phyloP scores from a whole-genome alignment of 92 coral and sea anemone species.

The Hydrozoanthus gracilis region DNA sequence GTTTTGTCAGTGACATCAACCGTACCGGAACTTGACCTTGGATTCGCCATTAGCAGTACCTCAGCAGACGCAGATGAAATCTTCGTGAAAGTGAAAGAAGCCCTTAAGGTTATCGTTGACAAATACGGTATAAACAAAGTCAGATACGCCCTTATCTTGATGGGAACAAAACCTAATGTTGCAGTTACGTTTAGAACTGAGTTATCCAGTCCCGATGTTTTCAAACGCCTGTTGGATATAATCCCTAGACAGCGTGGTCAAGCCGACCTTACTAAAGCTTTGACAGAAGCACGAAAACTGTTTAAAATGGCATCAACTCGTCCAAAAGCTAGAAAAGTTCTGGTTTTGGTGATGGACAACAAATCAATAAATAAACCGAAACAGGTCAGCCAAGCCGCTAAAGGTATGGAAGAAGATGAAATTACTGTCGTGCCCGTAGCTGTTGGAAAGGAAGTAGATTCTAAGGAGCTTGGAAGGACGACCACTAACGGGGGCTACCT shows the following conservation, averaged over 20 bases:
- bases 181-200: constrained; percentile 52
- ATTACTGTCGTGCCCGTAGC: constrained; percentile 74
- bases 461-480: constrained; percentile 66
- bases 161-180: constrained; percentile 55
- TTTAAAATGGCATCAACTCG: constrained; percentile 27
- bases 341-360: constrained; percentile 70
- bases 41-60: constrained; percentile 76
- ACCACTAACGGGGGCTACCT: constrained; percentile 33
- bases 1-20: constrained; percentile 51
- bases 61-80: constrained; percentile 61
- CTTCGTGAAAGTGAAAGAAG: constrained; percentile 65
- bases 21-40: constrained; percentile 76
- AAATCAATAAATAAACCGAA: constrained; percentile 50
- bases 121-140: constrained; percentile 59
- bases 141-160: constrained; percentile 67
- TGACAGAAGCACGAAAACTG: constrained; percentile 47
- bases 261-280: constrained; percentile 67
- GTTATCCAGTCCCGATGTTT: constrained; percentile 36
- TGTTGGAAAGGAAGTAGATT: constrained; percentile 72
- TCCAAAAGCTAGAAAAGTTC: constrained; percentile 26
- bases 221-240: constrained; percentile 45
- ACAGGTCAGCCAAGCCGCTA: constrained; percentile 62
- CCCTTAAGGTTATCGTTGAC: constrained; percentile 67
- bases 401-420: constrained; percentile 70
- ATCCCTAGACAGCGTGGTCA: constrained; percentile 58